Base-by-base conservation (phyloP, 2,888 invertebrate genomes). In the Arrhopalites spinosus region DNA sequence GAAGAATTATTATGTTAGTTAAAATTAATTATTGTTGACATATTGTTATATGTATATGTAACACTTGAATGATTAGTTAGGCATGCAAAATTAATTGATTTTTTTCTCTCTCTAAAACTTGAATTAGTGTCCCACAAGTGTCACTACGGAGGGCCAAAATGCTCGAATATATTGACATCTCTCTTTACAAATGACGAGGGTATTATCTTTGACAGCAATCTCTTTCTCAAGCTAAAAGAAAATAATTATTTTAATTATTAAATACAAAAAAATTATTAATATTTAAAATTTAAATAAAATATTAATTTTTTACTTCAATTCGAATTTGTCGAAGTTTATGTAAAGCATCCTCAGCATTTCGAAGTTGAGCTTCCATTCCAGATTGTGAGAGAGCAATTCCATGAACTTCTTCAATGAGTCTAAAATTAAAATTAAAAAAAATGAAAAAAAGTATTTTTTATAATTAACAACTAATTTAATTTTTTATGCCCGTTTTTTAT, bases 161-260 rank as follows among this genome's bases (percentile, higher is more conserved):
- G 91, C 90, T 17, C 92, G 87, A 13, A 91, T 86, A 84, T 88
- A 87, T 67, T 89, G 89, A 80, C 90, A 90, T 76, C 92, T 87
- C 68, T 90, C 89, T 81, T 89, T 87, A 83, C 92, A 91, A 78
- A 92, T 90, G 82, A 89, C 90, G 77, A 92, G 85, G 8, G 90
- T 89, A 85, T 91, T 91, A 80, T 90, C 88, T 84, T 92, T 92
- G 11, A 90, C 88, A 79, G 90, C 89, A 79, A 92, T 90, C 81
- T 90, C 91, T 68, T 87, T 87, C 85, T 92, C 92, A 70, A 82
- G 59, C 64, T n/a, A n/a, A n/a, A n/a, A n/a, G n/a, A n/a, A n/a
- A n/a, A n/a, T n/a, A n/a, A n/a, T n/a, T n/a, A n/a, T n/a, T n/a
- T n/a, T n/a, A n/a, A n/a, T n/a, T n/a, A n/a, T n/a, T n/a, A n/a